Evolutionary conservation across 1,140 invertebrate species (phyloP).

Genomic region (Probaryconus sp.): DNA sequence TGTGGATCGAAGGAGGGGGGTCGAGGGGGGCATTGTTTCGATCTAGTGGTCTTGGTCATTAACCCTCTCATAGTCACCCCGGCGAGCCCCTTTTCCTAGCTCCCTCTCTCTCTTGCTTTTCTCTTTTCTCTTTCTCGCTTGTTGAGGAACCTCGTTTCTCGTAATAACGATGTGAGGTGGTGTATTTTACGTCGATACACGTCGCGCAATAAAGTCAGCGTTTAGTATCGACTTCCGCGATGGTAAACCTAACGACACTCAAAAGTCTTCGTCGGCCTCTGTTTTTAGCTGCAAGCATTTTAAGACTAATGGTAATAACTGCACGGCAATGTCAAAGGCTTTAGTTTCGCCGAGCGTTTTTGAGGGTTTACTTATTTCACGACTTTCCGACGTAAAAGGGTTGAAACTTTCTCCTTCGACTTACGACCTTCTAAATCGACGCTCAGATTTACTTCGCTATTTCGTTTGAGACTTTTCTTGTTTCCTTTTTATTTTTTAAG

Average conservation of each 20-base stretch:
- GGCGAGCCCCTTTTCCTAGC: slow-evolving; percentile 24
- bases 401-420: too few relatives aligned
- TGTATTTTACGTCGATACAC: slow-evolving; percentile 49
- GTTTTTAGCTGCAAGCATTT: slow-evolving; percentile 28
- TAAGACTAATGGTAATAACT: slow-evolving; percentile 12
- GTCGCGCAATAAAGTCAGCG: slow-evolving; percentile 47
- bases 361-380: neutral
- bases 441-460: too few relatives aligned
- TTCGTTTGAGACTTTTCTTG: too few relatives aligned
- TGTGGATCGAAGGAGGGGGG: slow-evolving; percentile 9
- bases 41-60: slow-evolving; percentile 63
- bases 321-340: neutral
- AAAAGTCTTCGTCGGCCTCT: slow-evolving; percentile 21
- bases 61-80: slow-evolving; percentile 50
- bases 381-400: too few relatives aligned
- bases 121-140: too few relatives aligned
- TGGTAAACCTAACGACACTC: slow-evolving; percentile 16
- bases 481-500: too few relatives aligned
- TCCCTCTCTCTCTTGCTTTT: too few relatives aligned
- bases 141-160: slow-evolving; percentile 31
- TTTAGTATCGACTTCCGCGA: slow-evolving; percentile 43
- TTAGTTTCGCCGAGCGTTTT: too few relatives aligned
- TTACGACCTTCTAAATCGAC: too few relatives aligned
- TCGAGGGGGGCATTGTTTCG: slow-evolving; percentile 52
- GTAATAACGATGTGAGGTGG: slow-evolving; percentile 34